Conservation (phyloP, 2,113 vertebrate genomes). For the Meleagris gallopavo region DNA sequence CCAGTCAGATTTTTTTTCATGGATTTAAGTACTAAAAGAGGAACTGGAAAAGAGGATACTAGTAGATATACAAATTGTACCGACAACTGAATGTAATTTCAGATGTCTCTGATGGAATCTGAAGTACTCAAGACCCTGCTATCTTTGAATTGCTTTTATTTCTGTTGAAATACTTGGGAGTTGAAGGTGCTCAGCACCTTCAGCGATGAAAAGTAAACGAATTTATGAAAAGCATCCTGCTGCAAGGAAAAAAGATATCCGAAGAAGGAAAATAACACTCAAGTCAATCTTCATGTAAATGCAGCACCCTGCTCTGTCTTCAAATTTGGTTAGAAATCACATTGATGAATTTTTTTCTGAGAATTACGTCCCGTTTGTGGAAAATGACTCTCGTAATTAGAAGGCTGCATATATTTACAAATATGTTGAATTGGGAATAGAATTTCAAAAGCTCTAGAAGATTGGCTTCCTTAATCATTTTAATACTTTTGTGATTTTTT, state of each 20-base stretch:
- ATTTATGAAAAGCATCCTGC: neutral
- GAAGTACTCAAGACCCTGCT: neutral
- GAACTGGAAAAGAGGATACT: neutral
- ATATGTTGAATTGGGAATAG: neutral
- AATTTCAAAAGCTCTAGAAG: neutral
- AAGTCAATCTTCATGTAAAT: neutral
- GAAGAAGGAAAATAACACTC: neutral
- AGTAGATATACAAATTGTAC: neutral
- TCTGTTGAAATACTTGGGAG: neutral
- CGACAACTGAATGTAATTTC: neutral
- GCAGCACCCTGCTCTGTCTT: neutral
- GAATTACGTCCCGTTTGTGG: neutral
- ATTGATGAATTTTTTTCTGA: neutral
- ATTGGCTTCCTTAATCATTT: neutral
- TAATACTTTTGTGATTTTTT: neutral
- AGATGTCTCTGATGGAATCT: neutral
- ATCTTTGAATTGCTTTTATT: slow-evolving; percentile 24
- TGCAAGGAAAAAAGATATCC: neutral
- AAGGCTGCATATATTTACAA: neutral
- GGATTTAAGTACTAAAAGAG: neutral
- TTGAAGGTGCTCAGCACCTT: neutral
- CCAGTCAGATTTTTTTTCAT: neutral
- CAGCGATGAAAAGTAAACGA: neutral
- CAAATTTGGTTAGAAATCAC: neutral
- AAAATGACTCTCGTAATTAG: neutral